Conservation (phyloP, 2,113 vertebrate species). For the Cranoglanis bouderius region DNA sequence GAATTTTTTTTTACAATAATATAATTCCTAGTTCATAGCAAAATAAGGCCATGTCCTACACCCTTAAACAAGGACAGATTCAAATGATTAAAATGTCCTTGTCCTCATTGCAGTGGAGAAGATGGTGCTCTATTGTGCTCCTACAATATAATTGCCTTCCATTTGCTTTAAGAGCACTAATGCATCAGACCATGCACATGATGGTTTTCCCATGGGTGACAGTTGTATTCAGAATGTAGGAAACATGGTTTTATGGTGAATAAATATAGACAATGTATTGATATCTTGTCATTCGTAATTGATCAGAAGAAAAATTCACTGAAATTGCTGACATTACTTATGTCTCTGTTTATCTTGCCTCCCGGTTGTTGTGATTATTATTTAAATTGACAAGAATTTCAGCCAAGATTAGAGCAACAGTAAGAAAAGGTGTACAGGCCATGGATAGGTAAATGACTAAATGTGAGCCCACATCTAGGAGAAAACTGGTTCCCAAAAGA, state of each 20-base stretch:
- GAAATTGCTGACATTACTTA: slow-evolving; percentile 5
- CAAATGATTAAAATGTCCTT: slow-evolving; percentile 56
- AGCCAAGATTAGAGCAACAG: slow-evolving; percentile 22
- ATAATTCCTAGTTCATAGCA: slow-evolving; percentile 8
- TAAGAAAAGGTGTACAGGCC: slow-evolving; percentile 7
- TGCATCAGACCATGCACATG: background rate
- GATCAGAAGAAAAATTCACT: background rate
- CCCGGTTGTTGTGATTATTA: slow-evolving; percentile 10
- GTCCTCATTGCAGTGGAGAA: slow-evolving; percentile 54
- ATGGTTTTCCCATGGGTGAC: background rate
- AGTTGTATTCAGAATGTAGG: background rate
- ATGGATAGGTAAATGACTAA: slow-evolving; percentile 25
- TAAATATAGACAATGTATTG: slow-evolving; percentile 6
- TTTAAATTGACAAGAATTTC: slow-evolving; percentile 25
- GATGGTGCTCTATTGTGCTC: slow-evolving; percentile 30
- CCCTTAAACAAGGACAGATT: slow-evolving; percentile 59
- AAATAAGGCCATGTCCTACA: slow-evolving; percentile 52
- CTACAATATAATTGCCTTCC: slow-evolving; percentile 62
- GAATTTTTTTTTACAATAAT: slow-evolving; percentile 3
- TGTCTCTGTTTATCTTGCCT: slow-evolving; percentile 24
- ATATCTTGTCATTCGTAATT: slow-evolving; percentile 3
- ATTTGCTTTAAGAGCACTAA: slow-evolving; percentile 28
- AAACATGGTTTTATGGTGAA: slow-evolving; percentile 11
- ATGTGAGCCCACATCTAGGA: background rate
- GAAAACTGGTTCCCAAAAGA: background rate